A percentile compares a stretch with the other conserved stretches of the same genome.
These are phyloP conservation scores for Aethes cnicana DNA, from an alignment of 2,888 invertebrate genomes.

Conservation along the genomic window DNA sequence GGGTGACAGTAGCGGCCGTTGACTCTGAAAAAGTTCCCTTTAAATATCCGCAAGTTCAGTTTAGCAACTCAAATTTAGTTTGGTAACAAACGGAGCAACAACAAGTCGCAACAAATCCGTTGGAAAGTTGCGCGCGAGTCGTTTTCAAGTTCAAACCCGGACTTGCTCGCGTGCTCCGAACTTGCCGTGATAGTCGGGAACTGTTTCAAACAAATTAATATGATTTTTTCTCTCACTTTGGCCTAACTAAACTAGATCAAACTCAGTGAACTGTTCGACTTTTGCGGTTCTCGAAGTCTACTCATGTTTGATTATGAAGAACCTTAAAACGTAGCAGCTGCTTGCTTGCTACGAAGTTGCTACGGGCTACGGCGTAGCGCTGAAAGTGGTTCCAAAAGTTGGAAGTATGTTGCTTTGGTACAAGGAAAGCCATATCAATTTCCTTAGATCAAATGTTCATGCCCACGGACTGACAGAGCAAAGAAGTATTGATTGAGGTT, in stretches of 20 bases:
- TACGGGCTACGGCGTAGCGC: conserved; percentile 48
- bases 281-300: too few relatives aligned
- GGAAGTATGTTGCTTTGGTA: conserved; percentile 53
- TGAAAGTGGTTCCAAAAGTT: conserved; percentile 58
- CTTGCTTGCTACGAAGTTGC: conserved; percentile 26
- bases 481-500: too few relatives aligned
- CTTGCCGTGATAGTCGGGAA: conserved; percentile 14
- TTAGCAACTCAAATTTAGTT: conserved; percentile 82
- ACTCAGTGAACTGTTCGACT: too few relatives aligned
- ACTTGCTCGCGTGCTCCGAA: conserved; percentile 35
- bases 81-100: conserved; percentile 78
- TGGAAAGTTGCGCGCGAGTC: conserved; percentile 79
- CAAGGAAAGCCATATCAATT: conserved; percentile 61
- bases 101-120: conserved; percentile 77
- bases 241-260: too few relatives aligned
- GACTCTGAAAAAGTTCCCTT: conserved; percentile 82
- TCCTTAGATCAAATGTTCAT: conserved; percentile 47
- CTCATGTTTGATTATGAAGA: too few relatives aligned
- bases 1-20: conserved; percentile 81
- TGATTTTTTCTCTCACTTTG: neutral
- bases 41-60: conserved; percentile 82
- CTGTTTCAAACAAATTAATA: conserved; percentile 17
- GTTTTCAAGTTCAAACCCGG: conserved; percentile 73
- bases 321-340: neutral
- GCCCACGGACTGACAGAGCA: too few relatives aligned